Evolutionary conservation across 2,888 invertebrate genomes (phyloP).

Genomic region (Amblyteles armatorius): DNA sequence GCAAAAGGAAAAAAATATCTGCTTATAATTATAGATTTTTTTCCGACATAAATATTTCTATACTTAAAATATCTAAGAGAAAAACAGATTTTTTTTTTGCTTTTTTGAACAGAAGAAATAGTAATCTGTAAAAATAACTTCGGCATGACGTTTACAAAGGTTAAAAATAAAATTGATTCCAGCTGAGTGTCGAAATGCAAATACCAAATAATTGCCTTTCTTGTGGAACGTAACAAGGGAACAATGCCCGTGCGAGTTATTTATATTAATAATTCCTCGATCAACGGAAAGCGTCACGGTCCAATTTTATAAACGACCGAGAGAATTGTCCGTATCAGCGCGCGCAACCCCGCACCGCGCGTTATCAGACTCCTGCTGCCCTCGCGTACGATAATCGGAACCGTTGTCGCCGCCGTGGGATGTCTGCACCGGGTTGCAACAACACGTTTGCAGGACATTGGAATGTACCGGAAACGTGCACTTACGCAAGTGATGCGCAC

Average conservation of each 20-base stretch:
- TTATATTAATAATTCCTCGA: neutral
- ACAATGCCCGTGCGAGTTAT: slow-evolving; percentile 4
- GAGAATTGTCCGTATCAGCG: slow-evolving; percentile 6
- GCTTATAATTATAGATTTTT: too few species aligned
- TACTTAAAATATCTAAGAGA: too few species aligned
- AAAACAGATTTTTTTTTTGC: too few species aligned
- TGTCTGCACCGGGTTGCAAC: slow-evolving; percentile 40
- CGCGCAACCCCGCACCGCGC: neutral
- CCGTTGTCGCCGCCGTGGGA: neutral
- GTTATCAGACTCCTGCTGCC: slow-evolving; percentile 2
- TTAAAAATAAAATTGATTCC: neutral
- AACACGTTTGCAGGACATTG: slow-evolving; percentile 66
- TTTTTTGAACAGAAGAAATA: too few species aligned
- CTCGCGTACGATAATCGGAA: slow-evolving; percentile 2
- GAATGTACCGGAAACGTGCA: slow-evolving; percentile 68
- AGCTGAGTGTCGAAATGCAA: neutral
- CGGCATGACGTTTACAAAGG: neutral
- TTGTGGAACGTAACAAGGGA: neutral
- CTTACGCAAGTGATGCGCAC: slow-evolving; percentile 69
- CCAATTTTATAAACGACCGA: slow-evolving; percentile 17
- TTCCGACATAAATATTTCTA: too few species aligned
- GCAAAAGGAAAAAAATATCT: too few species aligned
- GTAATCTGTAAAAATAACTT: neutral
- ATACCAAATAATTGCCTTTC: neutral
- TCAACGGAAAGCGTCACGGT: slow-evolving; percentile 9